Base-by-base conservation (phyloP, 2,888 invertebrate species). In the Dryococelus australis region DNA sequence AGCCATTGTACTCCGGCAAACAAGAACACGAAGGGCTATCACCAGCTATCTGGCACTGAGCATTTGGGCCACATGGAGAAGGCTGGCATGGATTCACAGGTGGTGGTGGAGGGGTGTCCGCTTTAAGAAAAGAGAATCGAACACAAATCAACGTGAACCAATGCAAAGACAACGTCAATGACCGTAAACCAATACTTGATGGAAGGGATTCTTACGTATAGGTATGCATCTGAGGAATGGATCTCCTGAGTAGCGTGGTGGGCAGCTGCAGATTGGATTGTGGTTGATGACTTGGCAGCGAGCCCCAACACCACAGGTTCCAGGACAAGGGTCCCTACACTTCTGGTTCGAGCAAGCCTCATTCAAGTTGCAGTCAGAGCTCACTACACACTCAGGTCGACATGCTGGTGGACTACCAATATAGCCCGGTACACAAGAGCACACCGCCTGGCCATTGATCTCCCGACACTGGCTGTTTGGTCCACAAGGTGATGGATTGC, bases 331-430 rank as follows among this genome's bases (percentile, higher is more conserved):
- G 91, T 95, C 94, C 84, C 93, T 91, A 90, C 96, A 96, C 90
- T 94, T 94, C 13, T 95, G 95, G 91, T 95, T 96, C 87, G 94
- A 93, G 90, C 96, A 96, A 35, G 96, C 95, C 90, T 94, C 94
- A 86, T 94, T 94, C 26, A 91, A 87, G 6, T 90, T 90, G 89
- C 93, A 93, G 87, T 93, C 93, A 0, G 92, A 91, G 89, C 92
- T 93, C 2, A 93, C 91, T 6, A 92, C 90, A 89, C 93, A 93
- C 89, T 93, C 93, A 28, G 93, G 93, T 88, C 93, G 91, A 87
- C 93, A 93, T 78, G 92, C 91, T 27, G 93, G 92, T 27, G 93
- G 93, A 43, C 91, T 92, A 88, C 93, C 93, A 79, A 92, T 91
- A 88, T 92, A 93, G 87, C 92, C 91, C 10, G 91, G 89, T 35